Conservation (phyloP, 2,888 invertebrate species). For the Eupithecia tripunctaria region DNA sequence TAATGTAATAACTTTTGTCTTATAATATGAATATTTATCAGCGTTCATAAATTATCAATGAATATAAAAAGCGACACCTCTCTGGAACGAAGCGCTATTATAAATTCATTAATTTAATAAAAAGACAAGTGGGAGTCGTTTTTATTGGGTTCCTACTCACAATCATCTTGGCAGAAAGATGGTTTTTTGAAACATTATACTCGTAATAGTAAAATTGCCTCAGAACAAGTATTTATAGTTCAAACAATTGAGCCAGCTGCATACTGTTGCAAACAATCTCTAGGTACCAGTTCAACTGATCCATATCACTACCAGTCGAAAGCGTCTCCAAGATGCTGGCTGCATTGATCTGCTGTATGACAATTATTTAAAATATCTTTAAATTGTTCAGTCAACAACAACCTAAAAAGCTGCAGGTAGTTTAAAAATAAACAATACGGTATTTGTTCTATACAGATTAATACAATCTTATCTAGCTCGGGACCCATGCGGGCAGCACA, state of each 20-base stretch:
- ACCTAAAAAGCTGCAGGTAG: not conserved
- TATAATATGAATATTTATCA: slow-evolving; percentile 37
- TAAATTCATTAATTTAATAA: slow-evolving; percentile 44
- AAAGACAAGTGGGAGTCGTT: slow-evolving; percentile 11
- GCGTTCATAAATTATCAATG: slow-evolving; percentile 40
- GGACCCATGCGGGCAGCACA: not conserved
- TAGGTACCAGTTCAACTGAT: too few species aligned
- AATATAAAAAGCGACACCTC: slow-evolving; percentile 40
- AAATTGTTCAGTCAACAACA: not conserved
- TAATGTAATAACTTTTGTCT: slow-evolving; percentile 30
- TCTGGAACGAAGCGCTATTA: slow-evolving; percentile 32
- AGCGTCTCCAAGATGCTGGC: too few species aligned
- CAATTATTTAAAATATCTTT: not conserved
- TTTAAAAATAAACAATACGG: not conserved
- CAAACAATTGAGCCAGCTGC: too few species aligned
- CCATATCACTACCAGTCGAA: too few species aligned
- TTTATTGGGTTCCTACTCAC: not conserved
- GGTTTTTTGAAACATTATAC: not conserved
- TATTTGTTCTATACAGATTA: not conserved
- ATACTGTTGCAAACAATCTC: too few species aligned
- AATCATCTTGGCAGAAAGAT: not conserved
- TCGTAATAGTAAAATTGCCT: too few species aligned
- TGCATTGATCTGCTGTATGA: too few species aligned
- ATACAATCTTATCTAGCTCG: not conserved
- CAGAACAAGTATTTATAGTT: too few species aligned